These are phyloP conservation scores for Coleophora flavipennella DNA, from an alignment of 2,888 invertebrate genomes.

Conservation along the genomic window DNA sequence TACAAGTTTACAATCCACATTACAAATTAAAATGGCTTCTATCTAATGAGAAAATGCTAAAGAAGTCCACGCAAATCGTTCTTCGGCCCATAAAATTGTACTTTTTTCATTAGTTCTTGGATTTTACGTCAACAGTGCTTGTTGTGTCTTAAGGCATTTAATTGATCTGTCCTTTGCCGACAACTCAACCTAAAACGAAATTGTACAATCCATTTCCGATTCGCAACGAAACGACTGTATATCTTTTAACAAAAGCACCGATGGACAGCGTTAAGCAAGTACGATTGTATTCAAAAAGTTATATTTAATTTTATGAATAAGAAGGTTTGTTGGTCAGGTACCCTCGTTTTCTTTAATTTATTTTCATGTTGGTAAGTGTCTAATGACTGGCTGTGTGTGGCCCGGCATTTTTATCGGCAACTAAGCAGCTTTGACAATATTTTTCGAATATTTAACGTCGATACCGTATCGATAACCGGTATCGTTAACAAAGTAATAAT, in stretches of 20 bases:
- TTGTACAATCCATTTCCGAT: no score
- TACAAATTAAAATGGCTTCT: no score
- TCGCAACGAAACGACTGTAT: neutral
- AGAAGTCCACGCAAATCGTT: slow-evolving; percentile 11
- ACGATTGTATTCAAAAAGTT: slow-evolving; percentile 22
- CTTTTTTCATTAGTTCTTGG: slow-evolving; percentile 51
- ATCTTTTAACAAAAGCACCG: slow-evolving; percentile 10
- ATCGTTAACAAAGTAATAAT: slow-evolving; percentile 27
- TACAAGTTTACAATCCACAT: no score
- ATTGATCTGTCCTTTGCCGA: slow-evolving; percentile 34
- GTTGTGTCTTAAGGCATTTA: slow-evolving; percentile 52
- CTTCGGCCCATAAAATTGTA: slow-evolving; percentile 45
- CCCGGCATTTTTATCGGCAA: slow-evolving; percentile 66
- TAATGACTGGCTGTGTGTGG: slow-evolving; percentile 70
- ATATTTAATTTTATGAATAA: slow-evolving; percentile 23
- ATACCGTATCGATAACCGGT: slow-evolving; percentile 47
- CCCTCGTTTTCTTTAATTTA: slow-evolving; percentile 70
- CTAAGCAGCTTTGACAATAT: slow-evolving; percentile 64
- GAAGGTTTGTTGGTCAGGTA: slow-evolving; percentile 55
- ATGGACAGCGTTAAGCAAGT: slow-evolving; percentile 16
- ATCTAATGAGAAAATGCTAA: no score
- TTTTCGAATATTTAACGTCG: slow-evolving; percentile 60
- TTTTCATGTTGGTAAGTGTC: slow-evolving; percentile 65
- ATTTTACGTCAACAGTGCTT: slow-evolving; percentile 50
- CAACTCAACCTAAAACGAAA: neutral